These are phyloP conservation scores for Abrostola tripartita DNA, from an alignment of 2,888 invertebrate species.

Conservation along the genomic window DNA sequence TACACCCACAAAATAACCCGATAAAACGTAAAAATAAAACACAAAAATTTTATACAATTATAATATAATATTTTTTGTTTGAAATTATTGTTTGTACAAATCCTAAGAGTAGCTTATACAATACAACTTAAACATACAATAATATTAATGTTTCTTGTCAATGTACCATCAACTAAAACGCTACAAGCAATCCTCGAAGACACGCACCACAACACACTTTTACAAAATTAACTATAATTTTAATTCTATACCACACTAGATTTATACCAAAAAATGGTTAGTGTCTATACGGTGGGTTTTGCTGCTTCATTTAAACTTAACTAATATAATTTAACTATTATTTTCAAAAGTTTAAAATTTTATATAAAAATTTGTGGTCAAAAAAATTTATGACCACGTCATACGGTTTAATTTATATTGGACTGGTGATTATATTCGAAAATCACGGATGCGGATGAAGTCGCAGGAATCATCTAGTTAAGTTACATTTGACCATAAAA, in stretches of 20 bases:
- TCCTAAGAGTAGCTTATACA: slow-evolving; percentile 4
- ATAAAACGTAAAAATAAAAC: slow-evolving; percentile 13
- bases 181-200: slow-evolving; percentile 11
- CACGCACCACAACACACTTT: slow-evolving; percentile 12
- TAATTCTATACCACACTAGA: slow-evolving; percentile 12
- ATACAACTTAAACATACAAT: slow-evolving; percentile 16
- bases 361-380: no score
- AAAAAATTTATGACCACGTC: not conserved
- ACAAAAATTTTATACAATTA: not conserved
- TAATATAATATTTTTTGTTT: slow-evolving; percentile 17
- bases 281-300: slow-evolving; percentile 21
- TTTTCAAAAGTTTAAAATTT: no score
- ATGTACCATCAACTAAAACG: slow-evolving; percentile 10
- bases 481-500: no score
- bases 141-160: slow-evolving; percentile 1
- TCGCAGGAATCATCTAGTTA: no score
- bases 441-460: no score
- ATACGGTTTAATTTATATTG: no score
- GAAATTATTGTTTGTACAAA: slow-evolving; percentile 31
- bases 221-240: slow-evolving; percentile 4
- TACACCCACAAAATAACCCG: no score
- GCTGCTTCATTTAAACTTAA: no score
- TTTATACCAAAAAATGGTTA: slow-evolving; percentile 27
- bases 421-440: no score
- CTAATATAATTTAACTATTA: no score